A percentile compares a stretch with the other conserved stretches of the same genome.
Evolutionary conservation across 2,888 invertebrate genomes (phyloP).

Genomic region (Eilema sororculum): DNA sequence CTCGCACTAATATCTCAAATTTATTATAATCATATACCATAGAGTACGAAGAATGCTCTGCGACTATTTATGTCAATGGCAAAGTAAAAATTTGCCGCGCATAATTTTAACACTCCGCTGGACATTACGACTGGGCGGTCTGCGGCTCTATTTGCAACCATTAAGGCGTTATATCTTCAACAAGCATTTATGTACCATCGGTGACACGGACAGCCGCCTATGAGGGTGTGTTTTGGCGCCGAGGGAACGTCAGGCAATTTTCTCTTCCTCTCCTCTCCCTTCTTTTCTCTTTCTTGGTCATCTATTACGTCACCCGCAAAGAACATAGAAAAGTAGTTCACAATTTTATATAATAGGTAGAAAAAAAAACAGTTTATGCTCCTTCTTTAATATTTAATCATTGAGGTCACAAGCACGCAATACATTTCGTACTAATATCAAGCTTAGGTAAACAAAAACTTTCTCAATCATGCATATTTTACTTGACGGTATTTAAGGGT

Average conservation of each 20-base stretch:
- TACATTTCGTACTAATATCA: neutral
- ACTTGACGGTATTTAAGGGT: too few species aligned
- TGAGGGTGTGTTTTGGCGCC: too few species aligned
- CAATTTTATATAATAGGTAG: too few species aligned
- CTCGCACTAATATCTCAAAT: constrained; percentile 36
- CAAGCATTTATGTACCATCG: too few species aligned
- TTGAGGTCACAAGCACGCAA: neutral
- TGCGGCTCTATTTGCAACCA: neutral
- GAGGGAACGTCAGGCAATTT: too few species aligned
- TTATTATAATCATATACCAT: constrained; percentile 43
- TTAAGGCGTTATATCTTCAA: neutral
- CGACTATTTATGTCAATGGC: constrained; percentile 50
- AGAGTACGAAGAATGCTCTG: constrained; percentile 30
- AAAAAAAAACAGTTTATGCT: too few species aligned
- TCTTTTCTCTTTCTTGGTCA: too few species aligned
- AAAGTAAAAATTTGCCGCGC: constrained; percentile 30
- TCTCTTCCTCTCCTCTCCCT: too few species aligned
- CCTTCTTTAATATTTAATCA: neutral
- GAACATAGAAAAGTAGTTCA: too few species aligned
- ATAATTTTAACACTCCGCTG: constrained; percentile 44
- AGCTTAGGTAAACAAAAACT: neutral
- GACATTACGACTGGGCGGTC: constrained; percentile 32
- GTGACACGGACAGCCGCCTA: too few species aligned
- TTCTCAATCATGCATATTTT: neutral
- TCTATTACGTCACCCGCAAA: too few species aligned